phyloP scores from a whole-genome alignment of 1,140 invertebrate genomes.

The Drosophila oshimai region DNA sequence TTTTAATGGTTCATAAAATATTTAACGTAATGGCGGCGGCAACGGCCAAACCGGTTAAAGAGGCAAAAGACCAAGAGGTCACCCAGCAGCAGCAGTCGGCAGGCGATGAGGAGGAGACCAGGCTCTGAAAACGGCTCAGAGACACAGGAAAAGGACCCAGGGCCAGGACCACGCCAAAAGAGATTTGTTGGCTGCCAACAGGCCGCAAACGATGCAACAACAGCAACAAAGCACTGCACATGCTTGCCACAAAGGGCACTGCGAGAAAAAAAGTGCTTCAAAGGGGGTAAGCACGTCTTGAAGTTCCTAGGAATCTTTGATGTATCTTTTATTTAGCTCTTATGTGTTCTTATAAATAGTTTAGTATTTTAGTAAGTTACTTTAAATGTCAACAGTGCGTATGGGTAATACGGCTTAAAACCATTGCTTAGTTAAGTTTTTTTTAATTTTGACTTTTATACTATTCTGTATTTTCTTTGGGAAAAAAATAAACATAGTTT shows the following conservation, averaged over 20 bases:
- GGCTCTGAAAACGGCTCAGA: background rate
- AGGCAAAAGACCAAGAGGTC: conserved; percentile 57
- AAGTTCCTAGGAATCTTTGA: background rate
- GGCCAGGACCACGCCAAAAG: conserved; percentile 25
- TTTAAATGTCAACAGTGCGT: too few relatives aligned
- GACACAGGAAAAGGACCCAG: conserved; percentile 18
- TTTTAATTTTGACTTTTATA: too few relatives aligned
- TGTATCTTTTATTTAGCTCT: too few relatives aligned
- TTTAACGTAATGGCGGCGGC: conserved; percentile 72
- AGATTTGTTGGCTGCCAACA: conserved; percentile 73
- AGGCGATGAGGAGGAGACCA: conserved; percentile 7
- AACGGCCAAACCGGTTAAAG: conserved; percentile 64
- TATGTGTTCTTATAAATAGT: too few relatives aligned
- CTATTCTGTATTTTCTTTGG: too few relatives aligned
- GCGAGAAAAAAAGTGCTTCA: background rate
- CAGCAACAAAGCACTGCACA: conserved; percentile 40
- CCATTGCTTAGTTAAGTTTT: too few relatives aligned
- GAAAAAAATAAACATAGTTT: too few relatives aligned
- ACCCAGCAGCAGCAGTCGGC: conserved; percentile 30
- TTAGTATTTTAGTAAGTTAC: too few relatives aligned
- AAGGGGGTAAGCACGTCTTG: background rate
- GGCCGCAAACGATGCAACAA: conserved; percentile 62
- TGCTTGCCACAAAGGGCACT: conserved; percentile 23
- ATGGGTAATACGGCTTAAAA: too few relatives aligned
- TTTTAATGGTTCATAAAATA: conserved; percentile 81